Conservation (phyloP, 2,113 vertebrate genomes). For the Bufo gargarizans region DNA sequence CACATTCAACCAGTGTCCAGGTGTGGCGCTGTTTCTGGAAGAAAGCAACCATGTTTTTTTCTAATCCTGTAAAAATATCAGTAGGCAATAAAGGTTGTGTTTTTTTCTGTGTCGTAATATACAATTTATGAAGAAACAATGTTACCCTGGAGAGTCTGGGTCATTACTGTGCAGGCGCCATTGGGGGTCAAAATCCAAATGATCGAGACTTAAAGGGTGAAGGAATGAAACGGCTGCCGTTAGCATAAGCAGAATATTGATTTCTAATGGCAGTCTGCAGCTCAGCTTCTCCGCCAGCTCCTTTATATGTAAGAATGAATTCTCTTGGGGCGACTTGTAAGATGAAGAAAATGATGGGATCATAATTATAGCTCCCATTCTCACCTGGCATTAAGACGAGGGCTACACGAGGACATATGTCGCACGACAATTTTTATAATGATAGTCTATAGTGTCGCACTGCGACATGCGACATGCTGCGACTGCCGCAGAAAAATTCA, state of each 20-base stretch:
- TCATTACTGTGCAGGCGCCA: neutral
- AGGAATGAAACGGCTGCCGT: neutral
- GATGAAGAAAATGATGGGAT: neutral
- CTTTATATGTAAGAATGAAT: neutral
- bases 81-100: neutral
- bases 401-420: no score
- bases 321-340: neutral
- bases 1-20: neutral
- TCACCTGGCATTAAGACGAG: neutral
- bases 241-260: slow-evolving; percentile 26
- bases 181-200: slow-evolving; percentile 1
- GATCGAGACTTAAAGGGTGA: neutral
- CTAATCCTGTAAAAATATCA: neutral
- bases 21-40: neutral
- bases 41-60: neutral
- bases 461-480: no score
- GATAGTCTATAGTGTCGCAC: no score
- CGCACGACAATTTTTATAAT: no score
- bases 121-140: neutral
- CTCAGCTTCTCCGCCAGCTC: neutral
- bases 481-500: no score
- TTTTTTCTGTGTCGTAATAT: neutral
- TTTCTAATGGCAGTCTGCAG: neutral
- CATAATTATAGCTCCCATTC: neutral
- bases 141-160: neutral